Base-by-base conservation (phyloP, 2,797 vertebrate species). In the Trachops cirrhosus region DNA sequence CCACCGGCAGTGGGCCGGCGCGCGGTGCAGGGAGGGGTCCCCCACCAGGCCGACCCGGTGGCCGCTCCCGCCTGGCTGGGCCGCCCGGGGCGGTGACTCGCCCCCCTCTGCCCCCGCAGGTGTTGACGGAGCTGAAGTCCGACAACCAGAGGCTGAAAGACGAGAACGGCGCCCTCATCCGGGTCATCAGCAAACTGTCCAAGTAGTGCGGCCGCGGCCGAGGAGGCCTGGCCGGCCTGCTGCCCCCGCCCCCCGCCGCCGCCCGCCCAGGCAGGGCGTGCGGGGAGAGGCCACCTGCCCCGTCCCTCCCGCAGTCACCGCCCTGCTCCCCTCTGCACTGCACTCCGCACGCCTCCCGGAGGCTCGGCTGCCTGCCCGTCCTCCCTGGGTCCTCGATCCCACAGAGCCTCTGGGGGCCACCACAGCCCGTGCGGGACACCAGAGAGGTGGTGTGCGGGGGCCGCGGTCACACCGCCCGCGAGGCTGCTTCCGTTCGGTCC, bases 91-190 rank as follows among this genome's bases (percentile, higher is more conserved):
- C 74, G 70, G 71, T 96, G n/a, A 97, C 74, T 29, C 21, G 0
- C n/a, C 9, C 48, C 26, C 71, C 64, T 87, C 83, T 95, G 77
- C 73, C 0, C 89, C 39, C 21, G 6, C 98, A 99, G 99, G 98
- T 99, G 98, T 98, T 99, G 98, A 99, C 99, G 77, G 99, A 99
- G 95, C 99, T 99, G 97, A 99, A 99, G 98, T 99, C 99, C 0
- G 99, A 99, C 99, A 99, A 99, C 99, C 99, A 99, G 98, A 99
- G 99, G 98, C 99, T 99, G 97, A 99, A 99, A 98, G 99, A 99
- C 50, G 99, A 99, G 98, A 99, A 99, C 0, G 99, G 99, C 79
- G 99, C 99, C 88, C 99, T 99, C 98, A 99, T 99, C 97, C 98
- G 99, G 97, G 99, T 99, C 98, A 99, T 99, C 99, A 99, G 99